Base-by-base conservation (phyloP, 2,888 invertebrate species). In the Pammene aurita region DNA sequence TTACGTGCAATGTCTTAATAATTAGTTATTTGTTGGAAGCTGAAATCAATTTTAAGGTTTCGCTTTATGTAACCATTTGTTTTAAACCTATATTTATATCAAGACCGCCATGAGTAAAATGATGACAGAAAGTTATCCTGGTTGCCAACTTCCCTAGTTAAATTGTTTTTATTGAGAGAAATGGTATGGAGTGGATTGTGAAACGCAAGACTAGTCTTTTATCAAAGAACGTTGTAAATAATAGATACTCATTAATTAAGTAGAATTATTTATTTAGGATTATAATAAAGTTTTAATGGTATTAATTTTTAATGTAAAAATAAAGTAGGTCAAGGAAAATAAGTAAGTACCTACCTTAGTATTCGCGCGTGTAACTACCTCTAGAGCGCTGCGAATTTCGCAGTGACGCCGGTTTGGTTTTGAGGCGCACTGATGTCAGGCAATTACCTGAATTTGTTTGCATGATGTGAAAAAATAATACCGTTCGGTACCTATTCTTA, bases 211-310 rank as follows among this genome's bases (percentile, higher is more conserved):
- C 89, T 90, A 90, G 89, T 90, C 86, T 84, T 87, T 84, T 86
- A 90, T 88, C 84, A 89, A 88, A 80, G 78, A 84, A 81, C 83
- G 78, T 79, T 92, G 91, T 92, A 92, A 87, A 92, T 92, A 92
- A 84, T 89, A 90, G 89, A 86, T 89, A 90, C 87, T 88, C 87
- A 85, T 87, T 85, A 85, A 82, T 82, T 89, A 90, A 88, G 87
- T 91, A 91, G 89, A 86, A 87, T 80, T 88, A 89, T 89, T 88
- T 86, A 86, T 85, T 80, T 86, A 90, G 87, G 83, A 80, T 82
- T 81, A 81, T 82, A 82, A 84, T 82, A 74, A 83, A 85, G 83
- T 83, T 84, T 84, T 82, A 86, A 81, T 83, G 80, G 75, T 83
- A 81, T 77, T 85, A 80, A 73, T 76, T 79, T 81, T 72, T 71